A percentile compares a stretch with the other conserved stretches of the same genome.
Conservation (phyloP, 2,797 vertebrate species). For the Pristis pectinata region DNA sequence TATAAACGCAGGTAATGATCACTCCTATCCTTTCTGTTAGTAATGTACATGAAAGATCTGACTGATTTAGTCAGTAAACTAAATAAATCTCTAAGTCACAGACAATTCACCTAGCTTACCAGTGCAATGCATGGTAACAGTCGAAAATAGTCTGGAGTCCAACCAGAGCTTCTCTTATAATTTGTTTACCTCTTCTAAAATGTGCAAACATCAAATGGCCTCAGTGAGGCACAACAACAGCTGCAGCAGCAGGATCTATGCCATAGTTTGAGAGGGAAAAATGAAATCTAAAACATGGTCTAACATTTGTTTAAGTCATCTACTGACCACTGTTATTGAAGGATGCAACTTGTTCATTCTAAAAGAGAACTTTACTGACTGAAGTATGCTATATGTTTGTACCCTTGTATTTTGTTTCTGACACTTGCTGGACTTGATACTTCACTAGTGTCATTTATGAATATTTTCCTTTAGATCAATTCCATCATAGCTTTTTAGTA, state of each 20-base stretch:
- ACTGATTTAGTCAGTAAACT: conserved; percentile 55
- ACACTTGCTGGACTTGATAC: conserved; percentile 48
- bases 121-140: conserved; percentile 45
- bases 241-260: conserved; percentile 49
- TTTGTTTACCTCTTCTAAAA: conserved; percentile 42
- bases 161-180: conserved; percentile 46
- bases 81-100: conserved; percentile 46
- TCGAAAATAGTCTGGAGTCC: conserved; percentile 49
- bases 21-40: not conserved
- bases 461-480: conserved; percentile 48
- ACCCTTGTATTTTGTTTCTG: not conserved
- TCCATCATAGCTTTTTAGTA: conserved; percentile 50
- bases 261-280: conserved; percentile 45
- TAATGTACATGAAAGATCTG: not conserved
- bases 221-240: conserved; percentile 54
- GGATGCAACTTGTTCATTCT: conserved; percentile 26
- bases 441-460: conserved; percentile 46
- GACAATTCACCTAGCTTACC: conserved; percentile 45
- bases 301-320: conserved; percentile 51
- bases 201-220: conserved; percentile 56
- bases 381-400: conserved; percentile 46
- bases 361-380: conserved; percentile 48
- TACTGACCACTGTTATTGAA: conserved; percentile 16
- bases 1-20: not conserved
- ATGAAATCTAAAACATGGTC: conserved; percentile 50